Percentiles rank a stretch among this genome's conserved stretches.
Evolutionary conservation across 2,888 invertebrate genomes (phyloP).

Genomic region (Drosophila mayaguana): DNA sequence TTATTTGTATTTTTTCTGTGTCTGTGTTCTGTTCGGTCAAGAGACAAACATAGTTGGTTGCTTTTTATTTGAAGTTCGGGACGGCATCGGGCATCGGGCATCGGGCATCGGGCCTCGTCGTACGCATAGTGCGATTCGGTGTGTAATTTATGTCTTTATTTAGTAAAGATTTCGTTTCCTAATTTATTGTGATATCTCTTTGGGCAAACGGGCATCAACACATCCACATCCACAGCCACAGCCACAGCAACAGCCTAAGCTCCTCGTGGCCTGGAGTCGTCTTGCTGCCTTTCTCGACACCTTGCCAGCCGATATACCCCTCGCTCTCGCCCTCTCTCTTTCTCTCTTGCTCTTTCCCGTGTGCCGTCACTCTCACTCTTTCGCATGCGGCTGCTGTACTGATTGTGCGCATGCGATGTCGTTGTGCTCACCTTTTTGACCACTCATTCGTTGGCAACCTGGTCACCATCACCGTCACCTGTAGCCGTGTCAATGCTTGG

Average conservation of each 20-base stretch:
- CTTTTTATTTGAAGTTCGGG: slow-evolving; percentile 63
- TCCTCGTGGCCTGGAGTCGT: slow-evolving; percentile 22
- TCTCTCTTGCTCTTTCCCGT: neutral
- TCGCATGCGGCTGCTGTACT: slow-evolving; percentile 49
- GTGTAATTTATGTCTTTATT: slow-evolving; percentile 85
- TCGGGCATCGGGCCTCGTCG: slow-evolving; percentile 24
- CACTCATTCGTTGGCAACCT: slow-evolving; percentile 73
- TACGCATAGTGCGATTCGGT: slow-evolving; percentile 79
- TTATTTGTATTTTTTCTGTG: slow-evolving; percentile 18
- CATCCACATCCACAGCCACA: slow-evolving; percentile 2
- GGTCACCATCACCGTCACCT: slow-evolving; percentile 49
- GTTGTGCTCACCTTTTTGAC: slow-evolving; percentile 82
- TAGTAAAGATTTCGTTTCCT: slow-evolving; percentile 85
- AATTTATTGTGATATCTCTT: slow-evolving; percentile 84
- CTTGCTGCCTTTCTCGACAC: slow-evolving; percentile 64
- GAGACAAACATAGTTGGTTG: slow-evolving; percentile 64
- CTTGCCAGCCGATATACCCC: slow-evolving; percentile 49
- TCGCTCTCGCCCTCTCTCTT: neutral
- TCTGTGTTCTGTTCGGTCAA: slow-evolving; percentile 54
- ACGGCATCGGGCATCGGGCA: slow-evolving; percentile 17
- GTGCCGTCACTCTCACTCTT: slow-evolving; percentile 41
- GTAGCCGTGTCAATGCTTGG: slow-evolving; percentile 60
- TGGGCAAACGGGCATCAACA: slow-evolving; percentile 72
- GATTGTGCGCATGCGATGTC: slow-evolving; percentile 83
- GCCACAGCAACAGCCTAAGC: slow-evolving; percentile 23